These are phyloP conservation scores for Thalassarche chlororhynchos DNA, from an alignment of 2,113 vertebrate species.

Conservation along the genomic window DNA sequence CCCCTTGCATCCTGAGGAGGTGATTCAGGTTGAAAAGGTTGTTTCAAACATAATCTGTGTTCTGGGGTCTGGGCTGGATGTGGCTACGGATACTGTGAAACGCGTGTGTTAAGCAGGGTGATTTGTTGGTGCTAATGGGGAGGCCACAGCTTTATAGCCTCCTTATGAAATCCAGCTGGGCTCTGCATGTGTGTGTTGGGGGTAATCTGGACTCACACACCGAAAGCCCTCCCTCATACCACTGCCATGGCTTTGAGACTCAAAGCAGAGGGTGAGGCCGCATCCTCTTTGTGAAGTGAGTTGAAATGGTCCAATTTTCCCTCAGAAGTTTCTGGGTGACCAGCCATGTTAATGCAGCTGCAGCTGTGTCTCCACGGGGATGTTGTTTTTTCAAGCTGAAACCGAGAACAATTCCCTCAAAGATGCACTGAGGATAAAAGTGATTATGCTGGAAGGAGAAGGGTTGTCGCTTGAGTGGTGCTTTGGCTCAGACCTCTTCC, in stretches of 20 bases:
- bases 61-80: not conserved
- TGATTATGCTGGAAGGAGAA: not conserved
- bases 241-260: not conserved
- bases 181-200: not conserved
- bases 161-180: not conserved
- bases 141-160: not conserved
- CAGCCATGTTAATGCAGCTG: not conserved
- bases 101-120: accelerated
- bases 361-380: conserved; percentile 27
- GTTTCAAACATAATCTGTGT: not conserved
- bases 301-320: not conserved
- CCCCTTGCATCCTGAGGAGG: not conserved
- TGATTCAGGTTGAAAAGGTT: not conserved
- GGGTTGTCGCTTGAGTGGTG: not conserved
- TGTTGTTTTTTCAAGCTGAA: conserved; percentile 2
- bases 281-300: not conserved
- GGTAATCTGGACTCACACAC: not conserved
- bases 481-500: not conserved
- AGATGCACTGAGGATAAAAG: conserved; percentile 16
- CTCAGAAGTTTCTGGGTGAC: conserved; percentile 26
- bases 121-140: not conserved
- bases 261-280: not conserved
- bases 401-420: conserved; percentile 10
- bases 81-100: not conserved
- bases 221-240: not conserved